These are phyloP conservation scores for Pelusios castaneus DNA, from an alignment of 2,113 vertebrate genomes.

Conservation along the genomic window DNA sequence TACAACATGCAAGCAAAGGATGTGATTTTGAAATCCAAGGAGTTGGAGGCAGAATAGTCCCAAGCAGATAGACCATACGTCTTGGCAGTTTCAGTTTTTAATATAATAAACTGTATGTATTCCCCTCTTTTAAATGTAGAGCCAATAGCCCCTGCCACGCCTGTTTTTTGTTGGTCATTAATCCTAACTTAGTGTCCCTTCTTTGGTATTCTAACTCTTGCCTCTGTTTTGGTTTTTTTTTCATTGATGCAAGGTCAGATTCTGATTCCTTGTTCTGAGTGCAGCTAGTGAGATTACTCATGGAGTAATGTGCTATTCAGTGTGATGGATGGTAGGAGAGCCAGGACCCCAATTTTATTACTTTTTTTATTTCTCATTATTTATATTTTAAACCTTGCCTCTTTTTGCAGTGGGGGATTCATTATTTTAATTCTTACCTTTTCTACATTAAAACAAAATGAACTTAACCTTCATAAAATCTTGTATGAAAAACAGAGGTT, in stretches of 20 bases:
- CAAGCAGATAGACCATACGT: not conserved
- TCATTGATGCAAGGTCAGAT: not conserved
- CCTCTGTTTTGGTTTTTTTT: not conserved
- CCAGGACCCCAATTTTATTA: too few species aligned
- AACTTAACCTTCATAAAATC: not conserved
- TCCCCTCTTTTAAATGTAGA: too few species aligned
- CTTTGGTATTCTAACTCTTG: not conserved
- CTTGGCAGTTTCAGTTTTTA: too few species aligned
- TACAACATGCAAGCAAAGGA: rapidly evolving
- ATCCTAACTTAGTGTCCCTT: not conserved
- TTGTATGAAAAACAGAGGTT: not conserved
- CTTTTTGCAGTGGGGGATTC: not conserved
- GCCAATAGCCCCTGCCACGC: not conserved
- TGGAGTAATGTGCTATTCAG: not conserved
- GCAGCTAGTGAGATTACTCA: not conserved
- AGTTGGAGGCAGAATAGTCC: not conserved
- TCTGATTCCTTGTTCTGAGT: not conserved
- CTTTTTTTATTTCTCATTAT: too few species aligned
- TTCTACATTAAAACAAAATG: not conserved
- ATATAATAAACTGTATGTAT: too few species aligned
- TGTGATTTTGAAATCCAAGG: not conserved
- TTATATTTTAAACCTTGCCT: not conserved
- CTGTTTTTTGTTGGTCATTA: not conserved
- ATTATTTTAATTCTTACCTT: not conserved
- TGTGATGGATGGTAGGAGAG: too few species aligned